Conservation (phyloP, 2,888 invertebrate genomes). For the Lottia gigantea region DNA sequence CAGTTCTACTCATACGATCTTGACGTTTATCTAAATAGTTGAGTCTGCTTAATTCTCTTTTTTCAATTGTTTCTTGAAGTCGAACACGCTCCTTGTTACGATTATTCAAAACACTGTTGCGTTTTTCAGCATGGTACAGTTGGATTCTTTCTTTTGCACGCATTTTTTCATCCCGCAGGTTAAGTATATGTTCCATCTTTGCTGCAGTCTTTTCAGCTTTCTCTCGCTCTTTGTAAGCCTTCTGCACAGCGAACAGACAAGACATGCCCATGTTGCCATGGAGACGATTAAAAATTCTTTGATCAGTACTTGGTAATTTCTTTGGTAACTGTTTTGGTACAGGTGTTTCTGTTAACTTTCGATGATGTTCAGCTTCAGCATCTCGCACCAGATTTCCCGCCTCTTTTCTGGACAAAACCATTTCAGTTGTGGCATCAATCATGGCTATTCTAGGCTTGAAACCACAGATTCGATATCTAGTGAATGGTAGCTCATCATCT, state of each 20-base stretch:
- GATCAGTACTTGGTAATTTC: slow-evolving; percentile 44
- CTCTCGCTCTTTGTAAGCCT: slow-evolving; percentile 64
- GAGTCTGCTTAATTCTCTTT: slow-evolving; percentile 49
- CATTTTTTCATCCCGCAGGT: slow-evolving; percentile 56
- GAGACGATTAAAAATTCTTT: slow-evolving; percentile 53
- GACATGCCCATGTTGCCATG: slow-evolving; percentile 64
- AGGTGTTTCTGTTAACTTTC: slow-evolving; percentile 34
- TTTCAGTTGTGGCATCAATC: slow-evolving; percentile 61
- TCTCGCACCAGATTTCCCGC: slow-evolving; percentile 59
- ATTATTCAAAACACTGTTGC: slow-evolving; percentile 47
- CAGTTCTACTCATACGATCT: slow-evolving; percentile 46
- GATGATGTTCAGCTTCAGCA: slow-evolving; percentile 57
- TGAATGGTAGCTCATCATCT: slow-evolving; percentile 50
- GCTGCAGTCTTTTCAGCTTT: slow-evolving; percentile 56
- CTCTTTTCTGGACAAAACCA: slow-evolving; percentile 57
- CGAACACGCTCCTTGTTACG: slow-evolving; percentile 51
- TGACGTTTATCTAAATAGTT: slow-evolving; percentile 53
- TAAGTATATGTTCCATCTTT: slow-evolving; percentile 59
- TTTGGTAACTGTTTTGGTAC: slow-evolving; percentile 34
- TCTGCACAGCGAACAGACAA: slow-evolving; percentile 64
- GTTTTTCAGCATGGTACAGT: slow-evolving; percentile 56
- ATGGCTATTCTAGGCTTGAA: slow-evolving; percentile 45
- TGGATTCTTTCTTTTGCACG: slow-evolving; percentile 57
- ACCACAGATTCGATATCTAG: slow-evolving; percentile 53
- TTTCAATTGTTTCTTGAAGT: slow-evolving; percentile 53